These are phyloP conservation scores for Limonius californicus DNA, from an alignment of 1,140 invertebrate species.

Conservation along the genomic window DNA sequence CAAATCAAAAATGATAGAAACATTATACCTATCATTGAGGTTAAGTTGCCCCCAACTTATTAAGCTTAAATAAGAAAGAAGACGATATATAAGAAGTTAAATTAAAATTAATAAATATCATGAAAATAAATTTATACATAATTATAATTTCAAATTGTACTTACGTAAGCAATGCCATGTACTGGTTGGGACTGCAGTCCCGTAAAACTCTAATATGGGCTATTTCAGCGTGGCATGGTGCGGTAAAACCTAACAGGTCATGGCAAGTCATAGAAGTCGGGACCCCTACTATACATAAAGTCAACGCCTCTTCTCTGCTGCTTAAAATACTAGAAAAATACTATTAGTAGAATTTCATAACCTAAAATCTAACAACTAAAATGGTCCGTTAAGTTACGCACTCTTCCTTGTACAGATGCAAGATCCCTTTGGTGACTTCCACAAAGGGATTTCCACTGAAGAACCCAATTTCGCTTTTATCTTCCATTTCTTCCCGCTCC, in stretches of 20 bases:
- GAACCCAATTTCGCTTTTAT: constrained; percentile 70
- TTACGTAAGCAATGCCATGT: constrained; percentile 91
- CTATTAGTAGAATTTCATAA: no score
- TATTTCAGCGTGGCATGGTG: constrained; percentile 86
- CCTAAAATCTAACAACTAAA: no score
- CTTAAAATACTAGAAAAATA: constrained; percentile 58
- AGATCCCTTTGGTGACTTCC: constrained; percentile 92
- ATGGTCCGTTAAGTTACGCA: no score
- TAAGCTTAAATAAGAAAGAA: no score
- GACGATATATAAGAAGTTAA: no score
- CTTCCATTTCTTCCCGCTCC: constrained; percentile 45
- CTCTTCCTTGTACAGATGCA: constrained; percentile 96
- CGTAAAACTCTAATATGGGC: constrained; percentile 89
- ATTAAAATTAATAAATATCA: no score
- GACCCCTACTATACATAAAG: constrained; percentile 88
- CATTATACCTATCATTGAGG: no score
- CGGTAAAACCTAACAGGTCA: constrained; percentile 92
- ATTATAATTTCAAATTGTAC: no score
- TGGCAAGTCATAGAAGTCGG: constrained; percentile 90
- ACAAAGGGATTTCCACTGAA: constrained; percentile 96
- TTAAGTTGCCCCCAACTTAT: no score
- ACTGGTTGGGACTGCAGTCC: constrained; percentile 87
- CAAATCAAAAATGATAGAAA: no score
- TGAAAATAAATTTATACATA: no score
- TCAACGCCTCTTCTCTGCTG: constrained; percentile 69